Evolutionary conservation across 2,113 vertebrate genomes (phyloP).

Genomic region (Notothenia rossii): DNA sequence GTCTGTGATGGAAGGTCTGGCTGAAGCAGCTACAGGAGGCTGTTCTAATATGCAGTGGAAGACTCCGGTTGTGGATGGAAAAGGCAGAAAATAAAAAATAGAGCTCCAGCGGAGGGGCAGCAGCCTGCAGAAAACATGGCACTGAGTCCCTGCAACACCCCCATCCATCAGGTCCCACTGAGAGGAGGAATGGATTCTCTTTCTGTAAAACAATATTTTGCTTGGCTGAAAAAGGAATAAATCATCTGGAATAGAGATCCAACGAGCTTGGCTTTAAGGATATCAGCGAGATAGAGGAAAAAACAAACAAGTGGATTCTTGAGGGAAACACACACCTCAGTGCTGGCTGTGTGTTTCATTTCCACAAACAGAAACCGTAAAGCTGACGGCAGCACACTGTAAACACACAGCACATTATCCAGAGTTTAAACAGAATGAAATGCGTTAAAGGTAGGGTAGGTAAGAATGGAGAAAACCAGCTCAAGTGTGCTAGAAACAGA

Average conservation of each 20-base stretch:
- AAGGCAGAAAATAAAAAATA: no score
- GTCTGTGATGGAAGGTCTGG: background rate
- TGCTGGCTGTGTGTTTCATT: background rate
- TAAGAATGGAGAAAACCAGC: no score
- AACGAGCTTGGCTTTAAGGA: background rate
- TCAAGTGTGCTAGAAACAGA: no score
- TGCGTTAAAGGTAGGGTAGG: no score
- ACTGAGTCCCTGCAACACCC: background rate
- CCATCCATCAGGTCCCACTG: slow-evolving; percentile 49
- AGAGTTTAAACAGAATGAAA: slow-evolving; percentile 19
- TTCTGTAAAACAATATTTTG: slow-evolving; percentile 25
- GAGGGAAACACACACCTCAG: background rate
- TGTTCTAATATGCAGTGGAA: background rate
- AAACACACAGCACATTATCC: slow-evolving; percentile 22
- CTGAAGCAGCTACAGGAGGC: background rate
- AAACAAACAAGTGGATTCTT: slow-evolving; percentile 4
- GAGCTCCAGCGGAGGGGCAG: no score
- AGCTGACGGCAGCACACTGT: background rate
- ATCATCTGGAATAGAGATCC: slow-evolving; percentile 33
- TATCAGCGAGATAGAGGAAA: background rate
- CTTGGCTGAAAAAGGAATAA: slow-evolving; percentile 18
- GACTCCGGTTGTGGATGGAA: no score
- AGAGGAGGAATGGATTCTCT: slow-evolving; percentile 25
- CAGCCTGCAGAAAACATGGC: no score
- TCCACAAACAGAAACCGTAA: background rate